phyloP scores from a whole-genome alignment of 2,113 vertebrate genomes.

The Psittacus erithacus region DNA sequence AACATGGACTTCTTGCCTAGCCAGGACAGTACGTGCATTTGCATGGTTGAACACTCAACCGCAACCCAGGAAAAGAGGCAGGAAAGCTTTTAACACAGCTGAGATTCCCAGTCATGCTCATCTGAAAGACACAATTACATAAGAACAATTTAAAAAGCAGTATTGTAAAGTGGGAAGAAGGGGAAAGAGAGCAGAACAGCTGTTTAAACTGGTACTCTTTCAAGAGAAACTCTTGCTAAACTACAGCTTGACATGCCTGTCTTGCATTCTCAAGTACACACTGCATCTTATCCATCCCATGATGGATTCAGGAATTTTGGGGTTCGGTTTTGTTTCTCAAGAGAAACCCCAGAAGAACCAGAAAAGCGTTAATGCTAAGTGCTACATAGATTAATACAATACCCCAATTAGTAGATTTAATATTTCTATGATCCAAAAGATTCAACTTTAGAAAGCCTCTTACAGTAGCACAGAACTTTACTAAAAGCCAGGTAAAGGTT shows the following conservation, averaged over 20 bases:
- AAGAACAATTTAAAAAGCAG: not conserved
- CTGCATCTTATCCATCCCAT: not conserved
- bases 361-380: not conserved
- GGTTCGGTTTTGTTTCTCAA: not conserved
- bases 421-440: not conserved
- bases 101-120: not conserved
- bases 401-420: not conserved
- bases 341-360: not conserved
- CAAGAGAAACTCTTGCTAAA: not conserved
- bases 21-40: not conserved
- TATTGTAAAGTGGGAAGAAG: rapidly evolving
- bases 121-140: not conserved
- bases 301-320: not conserved
- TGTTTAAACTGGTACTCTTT: not conserved
- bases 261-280: rapidly evolving
- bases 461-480: not conserved
- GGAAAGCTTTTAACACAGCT: not conserved
- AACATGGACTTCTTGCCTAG: not conserved
- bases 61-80: not conserved
- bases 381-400: not conserved
- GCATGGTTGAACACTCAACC: not conserved
- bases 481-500: not conserved
- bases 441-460: not conserved
- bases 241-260: not conserved
- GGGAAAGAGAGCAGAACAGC: not conserved